Conservation (phyloP, 2,113 vertebrate species). For the Misgurnus anguillicaudatus region DNA sequence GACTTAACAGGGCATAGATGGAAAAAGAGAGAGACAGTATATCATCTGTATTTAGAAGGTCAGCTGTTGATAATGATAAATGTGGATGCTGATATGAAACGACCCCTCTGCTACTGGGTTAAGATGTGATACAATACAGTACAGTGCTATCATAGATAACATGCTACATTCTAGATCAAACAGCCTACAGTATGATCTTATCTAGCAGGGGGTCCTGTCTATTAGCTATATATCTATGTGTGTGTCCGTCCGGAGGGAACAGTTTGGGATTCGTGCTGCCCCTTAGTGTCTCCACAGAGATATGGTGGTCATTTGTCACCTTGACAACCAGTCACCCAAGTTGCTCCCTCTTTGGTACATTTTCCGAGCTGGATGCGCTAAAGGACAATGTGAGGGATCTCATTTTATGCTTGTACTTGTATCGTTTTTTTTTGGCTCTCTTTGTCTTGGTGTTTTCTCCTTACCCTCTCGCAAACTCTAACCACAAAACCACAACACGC, state of each 20-base stretch:
- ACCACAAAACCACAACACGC: background rate
- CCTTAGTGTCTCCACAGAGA: slow-evolving; percentile 43
- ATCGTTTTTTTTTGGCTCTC: background rate
- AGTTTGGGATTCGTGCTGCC: slow-evolving; percentile 47
- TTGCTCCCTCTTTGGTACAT: slow-evolving; percentile 36
- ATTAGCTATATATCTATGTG: slow-evolving; percentile 45
- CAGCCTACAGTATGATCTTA: slow-evolving; percentile 44
- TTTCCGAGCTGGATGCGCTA: slow-evolving; percentile 31
- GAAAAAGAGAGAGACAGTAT: slow-evolving; percentile 13
- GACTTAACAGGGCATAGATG: slow-evolving; percentile 1
- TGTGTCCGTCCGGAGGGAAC: slow-evolving; percentile 35
- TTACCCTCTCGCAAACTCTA: slow-evolving; percentile 1
- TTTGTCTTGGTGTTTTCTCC: background rate
- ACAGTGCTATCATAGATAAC: slow-evolving; percentile 47
- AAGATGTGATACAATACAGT: slow-evolving; percentile 46
- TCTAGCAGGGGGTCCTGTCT: slow-evolving; percentile 45
- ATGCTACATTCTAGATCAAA: slow-evolving; percentile 38
- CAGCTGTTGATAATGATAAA: slow-evolving; percentile 56
- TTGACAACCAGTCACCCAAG: slow-evolving; percentile 54
- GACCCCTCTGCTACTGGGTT: slow-evolving; percentile 47
- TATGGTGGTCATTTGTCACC: slow-evolving; percentile 55
- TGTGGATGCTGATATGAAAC: slow-evolving; percentile 47
- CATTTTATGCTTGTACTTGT: background rate
- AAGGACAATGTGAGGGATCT: slow-evolving; percentile 47
- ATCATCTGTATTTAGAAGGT: slow-evolving; percentile 51